A percentile compares a stretch with the other conserved stretches of the same genome.
phyloP scores from a whole-genome alignment of 2,113 vertebrate species.

The Mustelus asterias region DNA sequence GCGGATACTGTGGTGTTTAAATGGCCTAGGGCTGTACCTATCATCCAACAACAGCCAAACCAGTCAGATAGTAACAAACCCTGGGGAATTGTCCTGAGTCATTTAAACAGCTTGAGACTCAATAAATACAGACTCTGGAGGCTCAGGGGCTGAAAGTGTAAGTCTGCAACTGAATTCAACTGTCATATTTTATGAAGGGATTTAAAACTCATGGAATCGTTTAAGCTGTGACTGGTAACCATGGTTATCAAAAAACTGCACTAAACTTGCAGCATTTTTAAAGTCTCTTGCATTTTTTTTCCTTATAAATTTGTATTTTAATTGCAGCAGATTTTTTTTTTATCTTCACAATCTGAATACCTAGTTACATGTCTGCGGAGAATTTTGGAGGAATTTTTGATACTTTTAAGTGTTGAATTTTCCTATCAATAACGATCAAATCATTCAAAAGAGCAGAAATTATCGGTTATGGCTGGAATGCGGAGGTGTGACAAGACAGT shows the following conservation, averaged over 20 bases:
- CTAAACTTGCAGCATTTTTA: not conserved
- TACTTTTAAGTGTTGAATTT: not conserved
- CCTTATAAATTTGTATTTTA: not conserved
- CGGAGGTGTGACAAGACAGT: not conserved
- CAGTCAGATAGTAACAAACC: constrained; percentile 32
- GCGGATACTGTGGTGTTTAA: constrained; percentile 29
- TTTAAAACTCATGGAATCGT: not conserved
- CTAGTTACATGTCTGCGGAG: not conserved
- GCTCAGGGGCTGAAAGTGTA: constrained; percentile 4
- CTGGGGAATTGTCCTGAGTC: constrained; percentile 31
- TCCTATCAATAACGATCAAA: not conserved
- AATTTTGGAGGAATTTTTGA: not conserved
- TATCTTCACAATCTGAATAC: not conserved
- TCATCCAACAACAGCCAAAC: constrained; percentile 43
- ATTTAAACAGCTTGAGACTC: constrained; percentile 29
- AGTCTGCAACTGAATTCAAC: constrained; percentile 24
- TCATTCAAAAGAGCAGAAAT: not conserved
- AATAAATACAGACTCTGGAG: constrained; percentile 34
- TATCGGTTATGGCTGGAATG: constrained; percentile 33
- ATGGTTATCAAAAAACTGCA: not conserved
- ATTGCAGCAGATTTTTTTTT: constrained; percentile 22
- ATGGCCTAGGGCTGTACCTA: constrained; percentile 42
- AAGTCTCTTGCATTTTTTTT: not conserved
- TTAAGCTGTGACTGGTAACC: constrained; percentile 21
- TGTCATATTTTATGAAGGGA: constrained; percentile 26